These are phyloP conservation scores for Parasteatoda lunata DNA, from an alignment of 2,888 invertebrate genomes.

Conservation along the genomic window DNA sequence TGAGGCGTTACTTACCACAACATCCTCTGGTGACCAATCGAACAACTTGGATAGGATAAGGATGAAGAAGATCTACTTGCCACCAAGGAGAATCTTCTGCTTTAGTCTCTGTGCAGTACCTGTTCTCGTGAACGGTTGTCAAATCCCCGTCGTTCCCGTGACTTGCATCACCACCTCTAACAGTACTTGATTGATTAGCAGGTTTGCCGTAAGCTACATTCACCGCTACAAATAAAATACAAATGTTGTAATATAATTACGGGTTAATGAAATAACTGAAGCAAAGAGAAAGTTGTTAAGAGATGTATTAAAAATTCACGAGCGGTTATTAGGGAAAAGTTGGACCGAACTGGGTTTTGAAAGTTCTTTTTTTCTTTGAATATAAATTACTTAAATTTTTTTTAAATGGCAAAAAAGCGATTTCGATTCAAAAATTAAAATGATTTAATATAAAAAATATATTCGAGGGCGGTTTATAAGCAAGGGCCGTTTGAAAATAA, in stretches of 20 bases:
- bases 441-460: too few species aligned
- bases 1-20: slow-evolving; percentile 68
- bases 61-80: slow-evolving; percentile 88
- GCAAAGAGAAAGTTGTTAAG: too few species aligned
- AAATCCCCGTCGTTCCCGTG: slow-evolving; percentile 92
- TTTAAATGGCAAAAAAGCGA: too few species aligned
- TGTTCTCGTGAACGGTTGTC: slow-evolving; percentile 88
- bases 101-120: slow-evolving; percentile 91
- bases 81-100: slow-evolving; percentile 94
- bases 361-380: too few species aligned
- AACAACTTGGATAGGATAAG: slow-evolving; percentile 89
- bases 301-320: too few species aligned
- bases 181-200: slow-evolving; percentile 88
- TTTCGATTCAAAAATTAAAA: too few species aligned
- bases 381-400: too few species aligned
- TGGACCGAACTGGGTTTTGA: too few species aligned
- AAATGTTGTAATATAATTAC: neutral
- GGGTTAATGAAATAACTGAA: neutral
- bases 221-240: slow-evolving; percentile 69
- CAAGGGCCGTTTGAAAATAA: too few species aligned
- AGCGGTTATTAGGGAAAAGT: too few species aligned
- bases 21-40: slow-evolving; percentile 84
- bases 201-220: slow-evolving; percentile 79
- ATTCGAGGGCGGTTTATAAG: too few species aligned
- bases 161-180: slow-evolving; percentile 85